Conservation (phyloP, 2,888 invertebrate genomes). For the Xanthostigma xanthostigma region DNA sequence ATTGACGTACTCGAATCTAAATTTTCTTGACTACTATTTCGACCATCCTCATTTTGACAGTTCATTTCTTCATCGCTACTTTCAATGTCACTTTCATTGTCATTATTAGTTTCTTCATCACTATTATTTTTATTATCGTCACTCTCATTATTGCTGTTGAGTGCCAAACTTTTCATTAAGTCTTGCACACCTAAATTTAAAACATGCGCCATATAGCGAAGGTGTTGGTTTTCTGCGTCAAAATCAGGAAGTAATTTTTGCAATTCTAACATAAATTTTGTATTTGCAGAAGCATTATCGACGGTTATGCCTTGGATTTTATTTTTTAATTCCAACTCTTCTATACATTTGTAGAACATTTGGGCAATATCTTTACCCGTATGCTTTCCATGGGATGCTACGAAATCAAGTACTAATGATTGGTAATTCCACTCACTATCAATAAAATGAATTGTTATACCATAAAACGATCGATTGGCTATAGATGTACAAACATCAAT, state of each 20-base stretch:
- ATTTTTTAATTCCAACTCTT: slow-evolving; percentile 11
- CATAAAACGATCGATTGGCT: slow-evolving; percentile 13
- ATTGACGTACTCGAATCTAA: not conserved
- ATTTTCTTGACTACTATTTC: too few species aligned
- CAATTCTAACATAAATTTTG: slow-evolving; percentile 13
- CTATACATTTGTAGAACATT: slow-evolving; percentile 11
- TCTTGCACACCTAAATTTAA: slow-evolving; percentile 13
- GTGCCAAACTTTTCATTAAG: slow-evolving; percentile 1
- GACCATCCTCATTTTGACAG: too few species aligned
- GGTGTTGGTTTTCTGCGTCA: slow-evolving; percentile 13
- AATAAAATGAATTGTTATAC: slow-evolving; percentile 15
- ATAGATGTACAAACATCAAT: slow-evolving; percentile 17
- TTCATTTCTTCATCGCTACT: too few species aligned
- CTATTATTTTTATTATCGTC: too few species aligned
- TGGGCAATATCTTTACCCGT: slow-evolving; percentile 14
- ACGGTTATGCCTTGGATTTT: slow-evolving; percentile 13
- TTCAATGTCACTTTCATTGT: too few species aligned
- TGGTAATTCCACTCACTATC: slow-evolving; percentile 14
- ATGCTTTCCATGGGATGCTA: slow-evolving; percentile 14
- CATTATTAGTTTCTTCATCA: too few species aligned
- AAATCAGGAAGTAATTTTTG: slow-evolving; percentile 7
- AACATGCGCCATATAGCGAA: slow-evolving; percentile 14
- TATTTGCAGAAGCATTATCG: slow-evolving; percentile 14
- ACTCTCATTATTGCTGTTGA: too few species aligned
- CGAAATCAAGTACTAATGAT: slow-evolving; percentile 15